Conservation (phyloP, 2,888 invertebrate species). For the Acleris cristana region DNA sequence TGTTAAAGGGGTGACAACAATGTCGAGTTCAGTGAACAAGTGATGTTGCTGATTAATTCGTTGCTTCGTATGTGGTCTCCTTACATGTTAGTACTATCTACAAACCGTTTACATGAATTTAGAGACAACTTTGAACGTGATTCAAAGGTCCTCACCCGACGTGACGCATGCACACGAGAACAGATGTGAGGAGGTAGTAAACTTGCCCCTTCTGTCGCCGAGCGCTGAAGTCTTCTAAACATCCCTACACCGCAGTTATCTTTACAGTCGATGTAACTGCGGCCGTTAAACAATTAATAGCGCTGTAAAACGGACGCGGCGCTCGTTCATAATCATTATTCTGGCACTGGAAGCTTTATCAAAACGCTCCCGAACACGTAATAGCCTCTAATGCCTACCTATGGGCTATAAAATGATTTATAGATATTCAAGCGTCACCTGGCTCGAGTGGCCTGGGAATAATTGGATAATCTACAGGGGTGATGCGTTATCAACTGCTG, state of each 20-base stretch:
- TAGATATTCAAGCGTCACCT: conserved; percentile 52
- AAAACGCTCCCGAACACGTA: conserved; percentile 33
- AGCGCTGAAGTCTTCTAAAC: conserved; percentile 60
- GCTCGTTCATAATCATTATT: conserved; percentile 50
- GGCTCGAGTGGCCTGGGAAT: conserved; percentile 59
- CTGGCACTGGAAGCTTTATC: conserved; percentile 62
- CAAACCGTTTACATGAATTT: neutral
- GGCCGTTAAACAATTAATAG: conserved; percentile 75
- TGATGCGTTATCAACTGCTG: conserved; percentile 44
- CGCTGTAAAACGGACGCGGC: conserved; percentile 66
- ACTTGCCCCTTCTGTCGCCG: conserved; percentile 49
- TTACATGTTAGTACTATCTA: neutral
- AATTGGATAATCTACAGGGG: conserved; percentile 28
- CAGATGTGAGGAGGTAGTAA: conserved; percentile 42
- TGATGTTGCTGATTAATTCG: conserved; percentile 18
- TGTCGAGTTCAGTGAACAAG: conserved; percentile 6
- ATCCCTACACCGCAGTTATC: conserved; percentile 69
- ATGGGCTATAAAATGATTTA: conserved; percentile 15
- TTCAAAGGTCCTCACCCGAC: neutral
- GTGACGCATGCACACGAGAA: conserved; percentile 32
- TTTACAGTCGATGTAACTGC: conserved; percentile 67
- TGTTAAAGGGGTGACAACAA: conserved; percentile 20
- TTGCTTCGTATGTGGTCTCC: conserved; percentile 22
- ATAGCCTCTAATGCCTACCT: conserved; percentile 24
- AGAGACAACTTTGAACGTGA: neutral